Evolutionary conservation across 2,113 vertebrate species (phyloP).

Genomic region (Prunella himalayana): DNA sequence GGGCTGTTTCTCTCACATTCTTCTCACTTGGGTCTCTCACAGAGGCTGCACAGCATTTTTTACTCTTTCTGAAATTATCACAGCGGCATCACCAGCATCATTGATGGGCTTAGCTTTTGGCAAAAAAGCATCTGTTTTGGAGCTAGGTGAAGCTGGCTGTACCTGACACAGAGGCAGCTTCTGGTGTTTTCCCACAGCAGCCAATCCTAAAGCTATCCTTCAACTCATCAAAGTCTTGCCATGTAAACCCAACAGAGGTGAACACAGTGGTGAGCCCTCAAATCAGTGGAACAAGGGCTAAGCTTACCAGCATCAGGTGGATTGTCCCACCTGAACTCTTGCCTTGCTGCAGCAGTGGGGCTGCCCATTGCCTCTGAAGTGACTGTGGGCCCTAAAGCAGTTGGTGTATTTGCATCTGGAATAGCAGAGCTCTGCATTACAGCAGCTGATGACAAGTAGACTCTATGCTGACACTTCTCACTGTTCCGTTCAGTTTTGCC

Average conservation of each 20-base stretch:
- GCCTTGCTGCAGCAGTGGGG: not conserved
- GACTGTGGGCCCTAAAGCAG: not conserved
- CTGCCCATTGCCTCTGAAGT: not conserved
- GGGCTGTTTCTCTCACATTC: not conserved
- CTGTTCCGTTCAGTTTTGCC: not conserved
- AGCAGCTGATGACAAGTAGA: not conserved
- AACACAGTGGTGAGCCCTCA: not conserved
- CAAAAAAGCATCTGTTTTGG: not conserved
- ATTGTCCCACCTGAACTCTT: not conserved
- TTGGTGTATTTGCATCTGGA: not conserved
- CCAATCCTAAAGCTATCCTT: not conserved
- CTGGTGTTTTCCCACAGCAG: not conserved
- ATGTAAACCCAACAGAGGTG: not conserved
- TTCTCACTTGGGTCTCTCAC: not conserved
- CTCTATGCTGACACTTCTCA: not conserved
- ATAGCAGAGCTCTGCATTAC: not conserved
- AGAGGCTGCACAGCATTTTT: not conserved
- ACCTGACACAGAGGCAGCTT: fast-evolving
- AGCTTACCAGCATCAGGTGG: not conserved
- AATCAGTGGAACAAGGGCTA: not conserved
- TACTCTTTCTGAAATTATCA: not conserved
- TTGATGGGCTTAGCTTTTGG: not conserved
- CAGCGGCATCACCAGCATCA: not conserved
- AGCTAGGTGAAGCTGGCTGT: not conserved
- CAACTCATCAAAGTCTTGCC: not conserved